Evolutionary conservation across 2,113 vertebrate genomes (phyloP), one percentile per base, ranked within the genome.

Genomic region (Lepisosteus osseus): DNA sequence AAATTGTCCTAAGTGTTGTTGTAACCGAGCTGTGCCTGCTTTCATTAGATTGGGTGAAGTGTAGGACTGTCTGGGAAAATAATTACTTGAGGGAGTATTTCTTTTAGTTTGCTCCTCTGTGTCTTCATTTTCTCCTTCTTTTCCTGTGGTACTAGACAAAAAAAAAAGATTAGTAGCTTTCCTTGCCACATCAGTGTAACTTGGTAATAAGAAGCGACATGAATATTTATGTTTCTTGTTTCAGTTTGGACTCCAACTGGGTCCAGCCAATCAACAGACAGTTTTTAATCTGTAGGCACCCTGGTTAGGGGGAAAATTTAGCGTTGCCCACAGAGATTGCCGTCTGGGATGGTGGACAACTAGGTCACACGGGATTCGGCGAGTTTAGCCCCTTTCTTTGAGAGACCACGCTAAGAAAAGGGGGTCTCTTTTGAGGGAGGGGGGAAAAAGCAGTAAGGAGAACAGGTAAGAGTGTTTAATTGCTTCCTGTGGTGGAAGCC

Each of bases 1-100:
- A 72, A 72, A 72, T 65, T 41, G 61, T 72, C 51, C 13, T 15
- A 8, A 7, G 13, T 71, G 51, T 63, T 71, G 57, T 59, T 59
- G 9, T 14, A 65, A 71, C 41, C 54, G 29, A 29, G 17, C 61
- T 8, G 47, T n/a, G 51, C 61, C n/a, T 43, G 63, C n/a, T 71
- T 65, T 7, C 14, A 59, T 59, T 13, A 59, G 12, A 15, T 59
- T 5, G 11, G 14, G 5, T 59, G 14, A 2, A 2, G 12, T 13
- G 57, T 59, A 15, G 5, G 57, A 59, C 57, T 13, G 57, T 13
- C 29, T 40, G 8, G 54, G 29, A 14, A 65, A 72, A 72, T 42
- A 2, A 64, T 17, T 72, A 29, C 29, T 2, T 65, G 29, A 29
- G 29, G 29, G 29, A 29, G 29, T 29, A 29, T 29, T 29, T 29